Evolutionary conservation across 2,113 vertebrate species (phyloP).

Genomic region (Leptobrachium leishanense): DNA sequence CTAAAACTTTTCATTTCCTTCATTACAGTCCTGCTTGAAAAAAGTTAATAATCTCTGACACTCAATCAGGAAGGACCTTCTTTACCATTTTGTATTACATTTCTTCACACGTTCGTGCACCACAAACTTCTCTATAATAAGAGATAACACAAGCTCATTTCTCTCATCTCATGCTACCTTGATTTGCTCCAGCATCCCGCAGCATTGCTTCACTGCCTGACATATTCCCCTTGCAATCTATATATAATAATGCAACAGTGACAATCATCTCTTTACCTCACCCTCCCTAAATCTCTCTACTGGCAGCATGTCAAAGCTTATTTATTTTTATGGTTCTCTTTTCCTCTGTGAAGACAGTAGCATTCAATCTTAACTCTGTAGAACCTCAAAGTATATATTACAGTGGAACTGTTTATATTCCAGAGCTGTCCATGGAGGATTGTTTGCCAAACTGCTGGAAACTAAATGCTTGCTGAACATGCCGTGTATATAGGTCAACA

Average conservation of each 20-base stretch:
- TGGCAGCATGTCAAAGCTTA: slow-evolving; percentile 22
- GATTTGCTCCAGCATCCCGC: slow-evolving; percentile 36
- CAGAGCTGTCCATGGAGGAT: neutral
- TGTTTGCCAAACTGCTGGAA: neutral
- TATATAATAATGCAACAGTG: slow-evolving; percentile 41
- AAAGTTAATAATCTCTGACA: no score
- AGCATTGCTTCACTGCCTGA: slow-evolving; percentile 38
- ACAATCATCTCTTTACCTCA: slow-evolving; percentile 39
- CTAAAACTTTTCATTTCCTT: no score
- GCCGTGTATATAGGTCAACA: no score
- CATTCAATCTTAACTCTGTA: neutral
- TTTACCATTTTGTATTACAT: slow-evolving; percentile 2
- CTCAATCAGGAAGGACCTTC: no score
- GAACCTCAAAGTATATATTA: slow-evolving; percentile 13
- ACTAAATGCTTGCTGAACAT: no score
- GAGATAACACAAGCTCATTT: no score
- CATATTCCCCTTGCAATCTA: slow-evolving; percentile 41
- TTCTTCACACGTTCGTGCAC: slow-evolving; percentile 17
- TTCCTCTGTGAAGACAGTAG: slow-evolving; percentile 22
- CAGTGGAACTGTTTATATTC: neutral
- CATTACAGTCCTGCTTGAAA: no score
- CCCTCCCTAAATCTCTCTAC: slow-evolving; percentile 21
- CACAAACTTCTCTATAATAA: neutral
- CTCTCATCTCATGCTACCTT: slow-evolving; percentile 35
- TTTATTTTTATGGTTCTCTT: slow-evolving; percentile 27